A percentile compares a stretch with the other conserved stretches of the same genome.
Evolutionary conservation across 2,888 invertebrate species (phyloP).

Genomic region (Norana najaformis): DNA sequence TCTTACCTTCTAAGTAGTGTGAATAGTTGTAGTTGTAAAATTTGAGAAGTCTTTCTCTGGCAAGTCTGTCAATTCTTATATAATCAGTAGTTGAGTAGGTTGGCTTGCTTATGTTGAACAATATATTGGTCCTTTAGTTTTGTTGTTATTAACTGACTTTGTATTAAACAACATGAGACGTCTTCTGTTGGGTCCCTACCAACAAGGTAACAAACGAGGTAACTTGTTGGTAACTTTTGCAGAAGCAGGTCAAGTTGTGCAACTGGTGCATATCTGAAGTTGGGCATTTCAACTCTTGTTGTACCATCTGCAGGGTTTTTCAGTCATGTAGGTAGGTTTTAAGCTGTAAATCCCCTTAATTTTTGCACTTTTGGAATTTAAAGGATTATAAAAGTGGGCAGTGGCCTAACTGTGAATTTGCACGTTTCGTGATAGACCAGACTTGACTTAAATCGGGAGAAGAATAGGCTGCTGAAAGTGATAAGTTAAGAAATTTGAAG

Average conservation of each 20-base stretch:
- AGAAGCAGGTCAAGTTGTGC: background rate
- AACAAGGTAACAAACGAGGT: background rate
- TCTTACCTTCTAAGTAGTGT: background rate
- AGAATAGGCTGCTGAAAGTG: background rate
- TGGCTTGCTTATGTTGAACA: background rate
- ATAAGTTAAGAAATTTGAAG: background rate
- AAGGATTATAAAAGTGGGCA: background rate
- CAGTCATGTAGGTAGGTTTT: background rate
- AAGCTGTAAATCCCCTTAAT: background rate
- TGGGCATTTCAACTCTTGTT: conserved; percentile 13
- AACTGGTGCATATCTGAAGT: background rate
- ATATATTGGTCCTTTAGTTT: background rate
- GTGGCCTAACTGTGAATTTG: background rate
- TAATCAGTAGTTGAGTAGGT: background rate
- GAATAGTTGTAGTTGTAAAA: background rate
- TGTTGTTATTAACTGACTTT: background rate
- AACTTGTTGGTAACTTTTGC: background rate
- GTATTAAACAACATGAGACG: background rate
- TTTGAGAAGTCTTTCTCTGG: background rate
- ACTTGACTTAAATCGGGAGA: background rate
- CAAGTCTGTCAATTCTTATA: background rate
- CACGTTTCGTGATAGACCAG: background rate
- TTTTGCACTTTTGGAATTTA: background rate
- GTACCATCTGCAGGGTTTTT: background rate
- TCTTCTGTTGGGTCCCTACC: background rate